Evolutionary conservation across 2,888 invertebrate genomes (phyloP).

Genomic region (Empis livida): DNA sequence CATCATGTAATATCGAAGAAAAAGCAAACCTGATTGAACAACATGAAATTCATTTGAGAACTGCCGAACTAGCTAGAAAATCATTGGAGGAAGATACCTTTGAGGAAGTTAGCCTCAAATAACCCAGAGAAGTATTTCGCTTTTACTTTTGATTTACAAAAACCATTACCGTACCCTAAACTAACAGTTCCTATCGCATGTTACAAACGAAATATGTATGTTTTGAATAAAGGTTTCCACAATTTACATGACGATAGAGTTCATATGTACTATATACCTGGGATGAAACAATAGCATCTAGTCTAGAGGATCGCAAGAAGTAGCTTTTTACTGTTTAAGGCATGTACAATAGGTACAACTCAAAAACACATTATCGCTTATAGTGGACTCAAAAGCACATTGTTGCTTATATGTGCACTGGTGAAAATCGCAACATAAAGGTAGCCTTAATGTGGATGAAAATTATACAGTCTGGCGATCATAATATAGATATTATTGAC

Average conservation of each 20-base stretch:
- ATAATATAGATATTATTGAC: constrained; percentile 9
- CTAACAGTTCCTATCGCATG: constrained; percentile 4
- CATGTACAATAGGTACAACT: too few species aligned
- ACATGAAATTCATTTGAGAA: constrained; percentile 17
- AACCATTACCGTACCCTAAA: constrained; percentile 2
- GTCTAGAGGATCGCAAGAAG: constrained; percentile 12
- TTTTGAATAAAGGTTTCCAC: constrained; percentile 2
- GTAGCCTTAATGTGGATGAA: constrained; percentile 5
- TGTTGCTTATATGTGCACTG: constrained; percentile 9
- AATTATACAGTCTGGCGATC: constrained; percentile 6
- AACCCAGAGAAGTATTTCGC: constrained; percentile 4
- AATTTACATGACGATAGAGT: constrained; percentile 1
- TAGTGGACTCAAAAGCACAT: constrained; percentile 14
- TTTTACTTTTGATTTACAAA: constrained; percentile 8
- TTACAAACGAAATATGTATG: constrained; percentile 4
- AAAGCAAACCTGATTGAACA: constrained; percentile 13
- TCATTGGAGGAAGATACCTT: constrained; percentile 7
- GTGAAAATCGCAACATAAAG: constrained; percentile 9
- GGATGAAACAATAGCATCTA: constrained; percentile 15
- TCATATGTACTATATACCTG: not conserved
- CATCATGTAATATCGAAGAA: constrained; percentile 17
- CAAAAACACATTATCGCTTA: too few species aligned
- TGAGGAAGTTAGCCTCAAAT: constrained; percentile 6
- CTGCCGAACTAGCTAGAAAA: constrained; percentile 19
- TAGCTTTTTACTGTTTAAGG: too few species aligned